These are phyloP conservation scores for Conopomorpha cramerella DNA, from an alignment of 1,140 invertebrate species.

Conservation along the genomic window DNA sequence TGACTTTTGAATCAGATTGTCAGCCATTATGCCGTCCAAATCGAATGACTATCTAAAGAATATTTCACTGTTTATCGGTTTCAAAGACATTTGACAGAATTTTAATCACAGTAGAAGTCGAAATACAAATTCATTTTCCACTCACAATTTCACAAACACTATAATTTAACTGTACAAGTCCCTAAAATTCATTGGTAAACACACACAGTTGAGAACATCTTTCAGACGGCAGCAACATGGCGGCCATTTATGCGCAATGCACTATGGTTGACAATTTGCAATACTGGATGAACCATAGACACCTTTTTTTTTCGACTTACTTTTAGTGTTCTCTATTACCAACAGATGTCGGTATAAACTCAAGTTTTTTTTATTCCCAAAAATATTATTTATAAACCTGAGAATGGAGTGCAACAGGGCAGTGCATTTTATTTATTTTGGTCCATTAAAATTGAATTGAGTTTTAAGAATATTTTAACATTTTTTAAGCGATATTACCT, in stretches of 20 bases:
- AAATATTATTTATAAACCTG: too few species aligned
- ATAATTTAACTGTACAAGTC: slow-evolving; percentile 54
- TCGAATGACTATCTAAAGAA: slow-evolving; percentile 61
- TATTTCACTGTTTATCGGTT: slow-evolving; percentile 60
- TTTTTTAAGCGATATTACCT: too few species aligned
- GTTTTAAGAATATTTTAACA: too few species aligned
- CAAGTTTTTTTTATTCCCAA: too few species aligned
- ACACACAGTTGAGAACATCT: slow-evolving; percentile 61
- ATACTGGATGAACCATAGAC: slow-evolving; percentile 43
- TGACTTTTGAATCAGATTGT: slow-evolving; percentile 63
- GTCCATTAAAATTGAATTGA: too few species aligned
- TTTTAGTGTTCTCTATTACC: slow-evolving; percentile 17
- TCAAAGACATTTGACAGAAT: slow-evolving; percentile 58
- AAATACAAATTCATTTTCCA: slow-evolving; percentile 57
- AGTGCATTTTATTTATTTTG: too few species aligned
- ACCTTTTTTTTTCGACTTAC: slow-evolving; percentile 12
- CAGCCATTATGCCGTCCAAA: slow-evolving; percentile 62
- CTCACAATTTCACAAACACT: slow-evolving; percentile 59
- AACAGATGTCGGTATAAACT: slow-evolving; percentile 31
- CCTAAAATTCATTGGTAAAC: slow-evolving; percentile 62
- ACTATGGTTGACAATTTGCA: slow-evolving; percentile 60
- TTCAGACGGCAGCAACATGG: slow-evolving; percentile 62
- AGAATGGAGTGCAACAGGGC: too few species aligned
- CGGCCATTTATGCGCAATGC: slow-evolving; percentile 62
- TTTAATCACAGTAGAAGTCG: slow-evolving; percentile 45